Base-by-base conservation (phyloP, 2,888 invertebrate genomes). In the Coelogynopora nodosa region DNA sequence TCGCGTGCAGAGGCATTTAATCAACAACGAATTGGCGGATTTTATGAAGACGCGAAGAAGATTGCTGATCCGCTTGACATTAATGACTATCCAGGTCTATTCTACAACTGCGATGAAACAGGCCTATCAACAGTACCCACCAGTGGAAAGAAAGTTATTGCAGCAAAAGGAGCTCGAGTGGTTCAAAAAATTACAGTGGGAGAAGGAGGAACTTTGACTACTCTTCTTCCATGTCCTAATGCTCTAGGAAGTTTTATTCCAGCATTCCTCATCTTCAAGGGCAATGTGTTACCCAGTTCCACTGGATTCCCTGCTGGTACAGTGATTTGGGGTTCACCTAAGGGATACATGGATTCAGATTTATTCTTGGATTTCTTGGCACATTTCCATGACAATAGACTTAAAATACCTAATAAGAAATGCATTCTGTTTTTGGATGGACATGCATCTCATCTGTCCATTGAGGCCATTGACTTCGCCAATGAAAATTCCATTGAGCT, bases 391-490 rank as follows among this genome's bases (percentile, higher is more conserved):
- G 74, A 74, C 23, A 10, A 74, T 26, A 10, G 74, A 74, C 18
- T n/a, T n/a, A 10, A 26, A 74, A 74, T 74, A n/a, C 18, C 5
- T 74, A 26, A 74, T 26, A 10, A 74, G 23, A 74, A 74, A 74
- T 74, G 74, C 23, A 26, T 74, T 10, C 5, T 74, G 74, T 74
- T 74, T 23, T 74, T 74, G 74, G 74, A 74, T 74, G 74, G 74
- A 2, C 23, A 74, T 26, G 23, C 5, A 74, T n/a, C 18, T 74
- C 74, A 74, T 26, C 18, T 74, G 5, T n/a, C 74, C 23, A 74
- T 74, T 23, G 74, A 74, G 23, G 74, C 74, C 23, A 74, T 74
- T 18, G 49, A 49, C 18, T 49, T 74, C 5, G 5, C 2, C 74
- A 74, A n/a, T 74, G 18, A 74, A 23, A 74, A 74, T 26, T n/a